Base-by-base conservation (phyloP, 2,888 invertebrate genomes). In the Xylota sylvarum region DNA sequence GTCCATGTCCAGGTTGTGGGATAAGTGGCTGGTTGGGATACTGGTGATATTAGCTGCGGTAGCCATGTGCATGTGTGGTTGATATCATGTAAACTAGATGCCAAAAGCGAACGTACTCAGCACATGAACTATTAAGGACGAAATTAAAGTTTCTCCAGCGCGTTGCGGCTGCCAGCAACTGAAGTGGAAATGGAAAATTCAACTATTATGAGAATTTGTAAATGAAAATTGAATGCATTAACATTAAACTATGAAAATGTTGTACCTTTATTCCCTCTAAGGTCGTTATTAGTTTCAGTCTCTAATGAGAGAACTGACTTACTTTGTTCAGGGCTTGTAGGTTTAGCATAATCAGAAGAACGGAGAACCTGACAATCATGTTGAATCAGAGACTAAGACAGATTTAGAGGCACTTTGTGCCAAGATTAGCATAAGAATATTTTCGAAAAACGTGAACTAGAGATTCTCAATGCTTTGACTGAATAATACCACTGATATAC, bases 1-100 rank as follows among this genome's bases (percentile, higher is more conserved):
- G 74, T 65, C 64, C 80, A 70, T 74, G 84, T 76, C 62, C 69
- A 80, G 52, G 65, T 83, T 83, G 73, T 73, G 79, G 83, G 23
- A 55, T 27, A 79, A 73, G 72, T 62, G 67, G 62, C 56, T 76
- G 64, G 55, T 46, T 72, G 43, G 58, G 43, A 58, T 46, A 46
- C 78, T 67, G 83, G 83, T 72, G 65, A 72, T 82, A 72, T 82
- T 43, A 37, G 69, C 27, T 58, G 78, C 43, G 52, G 60, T 60
- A 67, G 19, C 48, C 58, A 65, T 60, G 60, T 78, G 72, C 67
- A 72, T 78, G 50, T 60, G 60, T 43, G 65, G 65, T 65, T 55
- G 73, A 48, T 73, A 35, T 56, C 67, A 60, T 84, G 83, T 74
- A 56, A 69, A 76, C 65, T 81, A 37, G 37, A 76, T 62, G 69